Evolutionary conservation across 2,888 invertebrate genomes (phyloP), one percentile per base, ranked within the genome.

Genomic region (Drosophila kambysellisi): DNA sequence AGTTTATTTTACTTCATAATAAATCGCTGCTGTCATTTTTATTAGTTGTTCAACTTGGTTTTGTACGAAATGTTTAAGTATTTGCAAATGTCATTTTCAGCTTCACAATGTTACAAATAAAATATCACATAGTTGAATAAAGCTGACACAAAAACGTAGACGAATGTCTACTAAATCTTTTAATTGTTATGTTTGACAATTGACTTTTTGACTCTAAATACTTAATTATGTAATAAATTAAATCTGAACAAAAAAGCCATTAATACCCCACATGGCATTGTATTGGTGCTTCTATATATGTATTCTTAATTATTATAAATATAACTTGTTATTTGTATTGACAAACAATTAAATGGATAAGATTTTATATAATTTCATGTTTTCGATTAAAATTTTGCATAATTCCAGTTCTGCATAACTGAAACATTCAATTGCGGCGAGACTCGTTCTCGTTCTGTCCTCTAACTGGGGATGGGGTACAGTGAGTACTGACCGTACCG

Each of bases 71-170:
- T 32, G 12, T 37, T 58, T 1, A 50, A 35, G 25, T 67, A 25
- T 32, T 51, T 30, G 15, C 15, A 15, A 53, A 51, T 25, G 30
- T 20, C 11, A 20, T 25, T 30, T 25, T 6, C 8, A 29, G 11
- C n/a, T 62, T 30, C n/a, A 63, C 50, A 56, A 29, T 61, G 15
- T 37, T 32, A 32, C 30, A n/a, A 58, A 32, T 50, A 62, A 30
- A 6, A 39, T 41, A 32, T 30, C 20, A 50, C 39, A 32, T 39
- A 35, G 20, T 32, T 46, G 17, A 17, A 39, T 32, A 37, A 11
- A 51, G 35, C 53, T 77, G 73, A 53, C 64, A 11, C 41, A 61
- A 65, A 61, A 77, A 76, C 12, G 30, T 35, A 3, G n/a, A n/a
- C 33, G 9, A 37, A 33, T 25, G 37, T 39, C 35, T 51, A 29